phyloP scores from a whole-genome alignment of 2,888 invertebrate species.

The Pilophorus perplexus region DNA sequence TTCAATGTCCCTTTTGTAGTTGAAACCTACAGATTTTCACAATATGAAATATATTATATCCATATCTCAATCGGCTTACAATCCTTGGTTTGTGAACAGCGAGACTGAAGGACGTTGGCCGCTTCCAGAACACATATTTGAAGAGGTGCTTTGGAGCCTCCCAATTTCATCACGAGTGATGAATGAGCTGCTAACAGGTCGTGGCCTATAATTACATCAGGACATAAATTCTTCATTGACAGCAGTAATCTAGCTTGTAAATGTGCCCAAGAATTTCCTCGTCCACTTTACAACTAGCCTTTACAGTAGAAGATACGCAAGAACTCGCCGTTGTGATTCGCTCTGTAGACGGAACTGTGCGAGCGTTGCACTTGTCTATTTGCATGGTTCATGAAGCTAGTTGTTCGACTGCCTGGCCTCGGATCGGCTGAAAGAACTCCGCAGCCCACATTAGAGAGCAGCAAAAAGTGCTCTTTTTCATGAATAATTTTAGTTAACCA shows the following conservation, averaged over 20 bases:
- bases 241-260: background rate
- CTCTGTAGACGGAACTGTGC: background rate
- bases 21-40: no score
- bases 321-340: background rate
- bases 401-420: no score
- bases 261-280: background rate
- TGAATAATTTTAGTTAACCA: no score
- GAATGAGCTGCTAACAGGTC: background rate
- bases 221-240: background rate
- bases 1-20: no score
- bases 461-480: no score
- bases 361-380: background rate
- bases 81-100: background rate
- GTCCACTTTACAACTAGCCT: background rate
- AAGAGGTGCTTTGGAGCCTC: background rate
- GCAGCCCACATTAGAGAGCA: no score
- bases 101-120: background rate
- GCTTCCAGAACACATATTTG: background rate
- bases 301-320: background rate
- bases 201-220: background rate
- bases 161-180: background rate
- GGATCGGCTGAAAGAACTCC: no score
- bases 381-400: background rate
- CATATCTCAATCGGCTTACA: conserved; percentile 3
- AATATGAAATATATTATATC: no score